Percentiles rank a stretch among this genome's conserved stretches.
Conservation (phyloP, 1,140 invertebrate species). For the Mactra quadrangularis region DNA sequence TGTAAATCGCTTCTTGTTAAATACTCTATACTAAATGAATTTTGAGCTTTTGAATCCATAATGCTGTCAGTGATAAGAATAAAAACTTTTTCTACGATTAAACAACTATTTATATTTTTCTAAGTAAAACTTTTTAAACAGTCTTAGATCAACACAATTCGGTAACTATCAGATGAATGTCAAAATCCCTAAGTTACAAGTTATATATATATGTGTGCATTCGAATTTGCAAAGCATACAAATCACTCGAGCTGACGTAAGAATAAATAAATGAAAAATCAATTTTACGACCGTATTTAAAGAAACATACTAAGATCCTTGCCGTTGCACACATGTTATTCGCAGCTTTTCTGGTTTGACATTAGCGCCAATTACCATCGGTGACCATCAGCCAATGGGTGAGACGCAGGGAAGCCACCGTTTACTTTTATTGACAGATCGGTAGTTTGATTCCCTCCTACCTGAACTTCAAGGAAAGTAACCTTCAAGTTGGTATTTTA, state of each 20-base stretch:
- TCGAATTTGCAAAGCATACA: neutral
- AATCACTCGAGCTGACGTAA: neutral
- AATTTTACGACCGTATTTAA: neutral
- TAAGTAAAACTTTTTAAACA: neutral
- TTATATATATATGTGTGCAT: neutral
- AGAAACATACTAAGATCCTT: conserved; percentile 9
- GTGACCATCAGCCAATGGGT: neutral
- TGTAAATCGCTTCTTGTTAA: neutral
- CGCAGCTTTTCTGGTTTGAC: conserved; percentile 20
- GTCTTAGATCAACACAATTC: neutral
- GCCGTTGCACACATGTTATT: conserved; percentile 16
- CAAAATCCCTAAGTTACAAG: neutral
- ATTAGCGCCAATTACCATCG: conserved; percentile 21
- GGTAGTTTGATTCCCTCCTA: neutral
- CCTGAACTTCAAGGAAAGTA: neutral
- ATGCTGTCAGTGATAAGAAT: no score
- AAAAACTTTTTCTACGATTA: no score
- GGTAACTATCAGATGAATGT: neutral
- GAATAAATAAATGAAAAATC: neutral
- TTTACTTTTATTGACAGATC: neutral
- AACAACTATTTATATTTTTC: neutral
- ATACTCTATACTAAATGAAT: conserved; percentile 21
- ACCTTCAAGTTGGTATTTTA: neutral
- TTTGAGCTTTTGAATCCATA: conserved; percentile 14
- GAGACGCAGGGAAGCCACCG: neutral